These are phyloP conservation scores for Zoanthus gigantus DNA, from an alignment of 92 coral and sea anemone genomes.

Conservation along the genomic window DNA sequence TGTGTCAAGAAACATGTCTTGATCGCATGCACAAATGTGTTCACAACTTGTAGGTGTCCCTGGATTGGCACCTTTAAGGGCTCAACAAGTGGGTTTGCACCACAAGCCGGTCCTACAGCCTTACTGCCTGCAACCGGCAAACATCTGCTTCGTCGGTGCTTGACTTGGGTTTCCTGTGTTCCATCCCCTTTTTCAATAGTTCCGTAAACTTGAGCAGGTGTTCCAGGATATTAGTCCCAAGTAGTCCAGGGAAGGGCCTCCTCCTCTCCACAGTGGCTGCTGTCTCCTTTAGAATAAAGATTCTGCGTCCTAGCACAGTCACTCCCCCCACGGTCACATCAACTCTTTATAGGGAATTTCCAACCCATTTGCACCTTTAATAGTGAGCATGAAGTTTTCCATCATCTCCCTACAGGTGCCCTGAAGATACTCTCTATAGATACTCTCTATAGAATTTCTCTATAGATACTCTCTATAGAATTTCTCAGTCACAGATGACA, in stretches of 20 bases:
- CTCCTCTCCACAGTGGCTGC: conserved; percentile 10
- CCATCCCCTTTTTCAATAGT: not conserved
- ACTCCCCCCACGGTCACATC: conserved; percentile 60
- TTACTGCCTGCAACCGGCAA: conserved; percentile 62
- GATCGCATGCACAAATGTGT: conserved; percentile 60
- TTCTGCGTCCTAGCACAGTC: conserved; percentile 57
- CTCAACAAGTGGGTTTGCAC: conserved; percentile 58
- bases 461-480: conserved; percentile 58
- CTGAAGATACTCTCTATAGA: conserved; percentile 52
- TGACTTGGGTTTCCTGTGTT: no score
- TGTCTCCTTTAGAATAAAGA: conserved; percentile 54
- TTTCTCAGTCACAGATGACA: conserved; percentile 56
- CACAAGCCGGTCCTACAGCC: conserved; percentile 62
- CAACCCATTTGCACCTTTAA: conserved; percentile 70
- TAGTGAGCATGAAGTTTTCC: conserved; percentile 31
- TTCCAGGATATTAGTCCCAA: conserved; percentile 69
- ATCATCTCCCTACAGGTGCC: conserved; percentile 33
- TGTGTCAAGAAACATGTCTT: conserved; percentile 52
- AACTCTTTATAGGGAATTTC: conserved; percentile 62
- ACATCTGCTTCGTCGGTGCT: conserved; percentile 1
- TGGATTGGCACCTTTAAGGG: conserved; percentile 49
- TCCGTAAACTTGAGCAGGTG: conserved; percentile 60
- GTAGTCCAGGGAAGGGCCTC: conserved; percentile 53
- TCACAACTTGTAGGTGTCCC: conserved; percentile 58
- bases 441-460: conserved; percentile 57